Conservation (phyloP, 2,113 vertebrate species). For the Trochalopteron elliotii region DNA sequence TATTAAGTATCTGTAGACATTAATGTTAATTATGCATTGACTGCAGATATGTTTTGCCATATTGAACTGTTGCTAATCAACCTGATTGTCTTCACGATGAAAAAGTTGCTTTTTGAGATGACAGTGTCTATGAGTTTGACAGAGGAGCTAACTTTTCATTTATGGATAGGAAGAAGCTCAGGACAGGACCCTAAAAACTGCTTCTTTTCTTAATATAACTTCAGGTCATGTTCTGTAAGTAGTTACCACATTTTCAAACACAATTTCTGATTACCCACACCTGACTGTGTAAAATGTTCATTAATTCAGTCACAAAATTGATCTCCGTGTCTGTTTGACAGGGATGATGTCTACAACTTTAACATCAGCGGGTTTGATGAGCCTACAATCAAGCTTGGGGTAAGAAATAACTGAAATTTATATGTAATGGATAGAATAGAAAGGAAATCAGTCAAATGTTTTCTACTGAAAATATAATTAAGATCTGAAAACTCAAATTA, state of each 20-base stretch:
- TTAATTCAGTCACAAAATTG: background rate
- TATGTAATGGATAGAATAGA: background rate
- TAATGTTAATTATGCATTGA: background rate
- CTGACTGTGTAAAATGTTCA: background rate
- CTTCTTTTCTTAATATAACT: constrained; percentile 54
- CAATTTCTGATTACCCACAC: background rate
- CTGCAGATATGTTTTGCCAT: background rate
- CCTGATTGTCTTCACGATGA: background rate
- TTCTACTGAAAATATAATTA: background rate
- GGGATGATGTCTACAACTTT: constrained; percentile 80
- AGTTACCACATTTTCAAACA: background rate
- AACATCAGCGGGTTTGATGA: constrained; percentile 70
- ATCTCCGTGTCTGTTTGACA: constrained; percentile 52
- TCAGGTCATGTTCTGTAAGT: constrained; percentile 64
- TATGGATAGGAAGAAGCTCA: constrained; percentile 57
- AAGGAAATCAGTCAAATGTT: background rate
- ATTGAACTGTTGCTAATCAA: background rate
- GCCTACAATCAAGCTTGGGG: constrained; percentile 79
- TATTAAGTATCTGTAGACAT: background rate
- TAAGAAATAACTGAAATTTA: constrained; percentile 56
- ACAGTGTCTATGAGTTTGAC: background rate
- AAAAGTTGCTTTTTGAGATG: background rate
- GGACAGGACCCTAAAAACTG: constrained; percentile 56
- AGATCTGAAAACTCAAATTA: background rate
- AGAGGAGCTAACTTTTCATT: background rate